Conservation (phyloP, 1,140 invertebrate genomes). For the Drosophila setifemur region DNA sequence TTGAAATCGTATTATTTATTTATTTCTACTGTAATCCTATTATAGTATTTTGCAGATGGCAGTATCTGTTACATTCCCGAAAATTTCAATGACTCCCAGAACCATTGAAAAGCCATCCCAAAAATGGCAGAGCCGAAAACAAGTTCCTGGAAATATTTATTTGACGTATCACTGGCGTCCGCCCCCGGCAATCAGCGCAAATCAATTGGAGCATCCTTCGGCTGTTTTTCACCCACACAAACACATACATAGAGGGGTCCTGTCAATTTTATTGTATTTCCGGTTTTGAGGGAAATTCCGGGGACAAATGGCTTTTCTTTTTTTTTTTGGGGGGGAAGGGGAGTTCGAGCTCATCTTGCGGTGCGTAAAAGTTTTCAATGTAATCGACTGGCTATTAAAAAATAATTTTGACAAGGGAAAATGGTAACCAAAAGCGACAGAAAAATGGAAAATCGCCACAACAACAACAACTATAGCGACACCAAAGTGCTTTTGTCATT, state of each 20-base stretch:
- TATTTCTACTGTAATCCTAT: no score
- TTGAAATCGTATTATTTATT: no score
- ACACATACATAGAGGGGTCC: background rate
- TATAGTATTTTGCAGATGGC: no score
- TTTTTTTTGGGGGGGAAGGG: background rate
- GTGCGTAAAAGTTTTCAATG: constrained; percentile 1
- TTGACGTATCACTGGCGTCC: background rate
- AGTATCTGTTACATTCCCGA: no score
- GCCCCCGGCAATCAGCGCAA: constrained; percentile 6
- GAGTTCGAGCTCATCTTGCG: background rate
- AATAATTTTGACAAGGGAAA: constrained; percentile 13
- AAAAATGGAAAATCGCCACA: background rate
- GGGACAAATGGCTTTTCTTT: no score
- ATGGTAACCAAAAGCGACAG: constrained; percentile 10
- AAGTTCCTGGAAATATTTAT: constrained; percentile 7
- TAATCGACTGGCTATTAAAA: constrained; percentile 29
- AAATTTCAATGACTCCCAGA: no score
- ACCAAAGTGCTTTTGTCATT: constrained; percentile 36
- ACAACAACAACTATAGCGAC: background rate
- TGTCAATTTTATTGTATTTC: background rate
- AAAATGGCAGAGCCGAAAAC: background rate
- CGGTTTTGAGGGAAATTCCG: background rate
- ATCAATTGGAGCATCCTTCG: constrained; percentile 7
- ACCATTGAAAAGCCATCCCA: no score
- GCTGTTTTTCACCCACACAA: background rate